Evolutionary conservation across 2,797 vertebrate species (phyloP).

Genomic region (Labroides dimidiatus): DNA sequence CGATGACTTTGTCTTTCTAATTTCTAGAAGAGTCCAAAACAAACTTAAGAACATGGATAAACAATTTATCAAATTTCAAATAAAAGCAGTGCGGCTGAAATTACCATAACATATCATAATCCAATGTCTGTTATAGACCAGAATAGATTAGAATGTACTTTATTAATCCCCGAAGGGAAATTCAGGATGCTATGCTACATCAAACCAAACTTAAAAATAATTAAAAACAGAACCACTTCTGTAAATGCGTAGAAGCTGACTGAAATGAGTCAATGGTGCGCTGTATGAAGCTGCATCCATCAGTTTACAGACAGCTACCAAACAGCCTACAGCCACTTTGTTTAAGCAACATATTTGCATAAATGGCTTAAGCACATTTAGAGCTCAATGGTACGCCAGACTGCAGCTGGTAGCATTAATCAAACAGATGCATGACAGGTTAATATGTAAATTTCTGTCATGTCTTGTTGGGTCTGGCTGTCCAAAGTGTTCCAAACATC

Average conservation of each 20-base stretch:
- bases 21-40: no score
- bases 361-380: neutral
- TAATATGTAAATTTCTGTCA: conserved; percentile 1
- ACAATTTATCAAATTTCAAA: neutral
- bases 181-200: no score
- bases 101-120: neutral
- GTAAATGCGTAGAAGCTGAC: no score
- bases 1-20: no score
- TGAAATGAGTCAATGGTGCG: no score
- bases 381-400: neutral
- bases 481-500: conserved; percentile 1
- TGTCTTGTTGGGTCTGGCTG: neutral
- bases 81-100: neutral
- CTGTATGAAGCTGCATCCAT: no score
- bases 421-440: neutral
- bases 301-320: neutral
- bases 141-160: no score
- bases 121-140: neutral
- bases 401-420: conserved; percentile 1
- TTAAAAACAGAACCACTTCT: no score
- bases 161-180: no score
- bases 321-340: neutral
- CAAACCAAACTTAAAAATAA: no score
- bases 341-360: neutral
- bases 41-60: no score